Percentiles rank a stretch among this genome's conserved stretches.
These are phyloP conservation scores for Trochalopteron elliotii DNA, from an alignment of 2,113 vertebrate species.

Conservation along the genomic window DNA sequence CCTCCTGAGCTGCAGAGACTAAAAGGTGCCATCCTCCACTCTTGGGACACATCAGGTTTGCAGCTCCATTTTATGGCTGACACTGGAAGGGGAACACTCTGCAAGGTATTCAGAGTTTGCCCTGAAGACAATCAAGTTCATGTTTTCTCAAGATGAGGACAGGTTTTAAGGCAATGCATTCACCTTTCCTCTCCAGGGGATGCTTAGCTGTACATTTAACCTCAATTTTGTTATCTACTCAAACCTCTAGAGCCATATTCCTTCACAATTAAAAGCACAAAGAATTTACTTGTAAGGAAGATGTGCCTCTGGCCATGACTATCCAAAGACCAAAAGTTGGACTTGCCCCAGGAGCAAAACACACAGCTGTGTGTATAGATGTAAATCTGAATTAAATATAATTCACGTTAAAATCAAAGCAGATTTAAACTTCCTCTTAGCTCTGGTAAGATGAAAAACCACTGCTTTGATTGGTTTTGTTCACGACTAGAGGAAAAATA, in stretches of 20 bases:
- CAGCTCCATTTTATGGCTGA: not conserved
- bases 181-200: not conserved
- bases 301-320: not conserved
- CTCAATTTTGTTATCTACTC: not conserved
- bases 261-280: not conserved
- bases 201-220: not conserved
- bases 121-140: not conserved
- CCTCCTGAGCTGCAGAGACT: not conserved
- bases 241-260: not conserved
- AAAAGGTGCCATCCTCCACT: not conserved
- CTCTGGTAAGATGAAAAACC: not conserved
- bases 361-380: not conserved
- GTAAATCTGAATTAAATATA: not conserved
- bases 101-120: not conserved
- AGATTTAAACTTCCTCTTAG: not conserved
- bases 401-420: not conserved
- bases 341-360: not conserved
- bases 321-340: not conserved
- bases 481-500: not conserved
- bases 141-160: not conserved
- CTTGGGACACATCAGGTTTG: not conserved
- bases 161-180: not conserved
- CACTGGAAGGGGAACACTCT: not conserved
- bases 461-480: not conserved
- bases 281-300: not conserved